phyloP scores from a whole-genome alignment of 2,797 vertebrate genomes.

The Gobio occitaniae region DNA sequence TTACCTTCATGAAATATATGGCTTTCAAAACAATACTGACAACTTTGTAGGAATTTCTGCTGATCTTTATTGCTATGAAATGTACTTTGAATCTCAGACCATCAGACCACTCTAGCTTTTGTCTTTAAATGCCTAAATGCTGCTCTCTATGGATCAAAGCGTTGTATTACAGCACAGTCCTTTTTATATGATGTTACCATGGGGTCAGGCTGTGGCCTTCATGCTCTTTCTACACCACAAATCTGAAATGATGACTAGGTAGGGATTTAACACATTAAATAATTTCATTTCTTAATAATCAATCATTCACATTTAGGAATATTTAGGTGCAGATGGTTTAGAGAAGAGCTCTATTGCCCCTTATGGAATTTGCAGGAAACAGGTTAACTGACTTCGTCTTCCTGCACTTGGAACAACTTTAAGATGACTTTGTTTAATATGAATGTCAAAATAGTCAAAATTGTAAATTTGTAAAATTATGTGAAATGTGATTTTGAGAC shows the following conservation, averaged over 20 bases:
- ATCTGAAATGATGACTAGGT: not conserved
- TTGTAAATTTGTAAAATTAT: not conserved
- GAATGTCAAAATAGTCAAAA: too few relatives aligned
- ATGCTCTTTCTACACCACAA: not conserved
- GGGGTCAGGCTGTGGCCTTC: not conserved
- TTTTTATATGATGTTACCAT: not conserved
- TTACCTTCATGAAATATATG: not conserved
- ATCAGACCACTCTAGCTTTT: not conserved
- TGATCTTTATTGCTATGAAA: not conserved
- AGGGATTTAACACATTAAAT: not conserved
- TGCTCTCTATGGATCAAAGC: constrained; percentile 10
- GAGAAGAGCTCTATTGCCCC: not conserved
- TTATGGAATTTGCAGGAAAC: not conserved
- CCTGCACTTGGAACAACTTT: not conserved
- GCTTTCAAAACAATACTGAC: not conserved
- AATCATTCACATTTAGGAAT: not conserved
- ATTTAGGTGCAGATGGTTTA: not conserved
- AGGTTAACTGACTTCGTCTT: not conserved
- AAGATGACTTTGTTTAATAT: not conserved
- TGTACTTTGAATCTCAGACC: not conserved
- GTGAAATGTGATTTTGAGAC: not conserved
- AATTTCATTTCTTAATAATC: not conserved
- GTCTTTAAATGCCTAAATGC: not conserved
- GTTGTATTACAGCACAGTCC: not conserved
- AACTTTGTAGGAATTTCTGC: not conserved